Percentiles rank a stretch among this genome's conserved stretches.
These are phyloP conservation scores for Melospiza georgiana DNA, from an alignment of 2,113 vertebrate genomes.

Conservation along the genomic window DNA sequence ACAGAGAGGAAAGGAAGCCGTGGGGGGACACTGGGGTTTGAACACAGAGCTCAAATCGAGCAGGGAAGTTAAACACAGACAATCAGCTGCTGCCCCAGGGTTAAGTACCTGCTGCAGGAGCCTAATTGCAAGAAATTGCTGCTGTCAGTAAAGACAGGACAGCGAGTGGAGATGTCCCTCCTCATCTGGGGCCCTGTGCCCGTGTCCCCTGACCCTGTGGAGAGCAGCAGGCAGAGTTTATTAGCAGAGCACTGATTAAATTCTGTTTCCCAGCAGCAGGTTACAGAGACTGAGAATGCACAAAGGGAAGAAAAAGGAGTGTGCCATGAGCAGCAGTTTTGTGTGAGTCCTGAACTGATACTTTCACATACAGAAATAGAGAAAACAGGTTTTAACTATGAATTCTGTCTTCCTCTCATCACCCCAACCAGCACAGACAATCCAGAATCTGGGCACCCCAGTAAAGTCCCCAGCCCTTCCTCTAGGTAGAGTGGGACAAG, in stretches of 20 bases:
- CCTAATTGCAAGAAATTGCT: slow-evolving; percentile 54
- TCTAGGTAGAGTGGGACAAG: background rate
- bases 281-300: background rate
- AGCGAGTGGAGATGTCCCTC: background rate
- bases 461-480: background rate
- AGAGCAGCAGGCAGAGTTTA: background rate
- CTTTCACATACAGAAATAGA: background rate
- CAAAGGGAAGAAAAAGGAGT: background rate
- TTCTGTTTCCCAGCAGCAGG: slow-evolving; percentile 1
- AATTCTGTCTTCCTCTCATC: background rate
- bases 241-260: slow-evolving; percentile 42
- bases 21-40: background rate
- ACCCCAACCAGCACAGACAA: background rate
- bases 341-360: background rate
- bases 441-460: background rate
- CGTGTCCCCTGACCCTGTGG: background rate
- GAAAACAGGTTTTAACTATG: background rate
- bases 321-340: background rate
- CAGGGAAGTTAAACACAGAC: slow-evolving; percentile 33
- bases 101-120: slow-evolving; percentile 60
- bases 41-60: slow-evolving; percentile 33
- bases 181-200: background rate
- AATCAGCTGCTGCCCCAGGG: slow-evolving; percentile 30
- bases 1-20: background rate
- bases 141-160: background rate